A percentile compares a stretch with the other conserved stretches of the same genome.
phyloP scores from a whole-genome alignment of 2,113 vertebrate genomes.

The Ciconia stormi region DNA sequence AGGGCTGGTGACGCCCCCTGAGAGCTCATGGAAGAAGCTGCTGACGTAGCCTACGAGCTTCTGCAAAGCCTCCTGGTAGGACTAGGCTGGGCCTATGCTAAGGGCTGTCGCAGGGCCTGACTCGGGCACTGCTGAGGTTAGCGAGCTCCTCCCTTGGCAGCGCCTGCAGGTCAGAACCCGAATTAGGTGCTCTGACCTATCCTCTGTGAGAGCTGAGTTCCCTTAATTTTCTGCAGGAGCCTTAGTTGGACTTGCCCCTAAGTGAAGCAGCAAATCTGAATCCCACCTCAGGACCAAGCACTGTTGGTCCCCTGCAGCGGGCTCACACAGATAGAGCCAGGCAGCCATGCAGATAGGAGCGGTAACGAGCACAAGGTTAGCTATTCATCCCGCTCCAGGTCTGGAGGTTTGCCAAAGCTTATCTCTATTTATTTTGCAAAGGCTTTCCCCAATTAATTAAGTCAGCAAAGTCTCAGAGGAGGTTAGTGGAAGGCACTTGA shows the following conservation, averaged over 20 bases:
- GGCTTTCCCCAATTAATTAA: slow-evolving; percentile 55
- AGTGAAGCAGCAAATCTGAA: background rate
- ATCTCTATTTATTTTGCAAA: slow-evolving; percentile 59
- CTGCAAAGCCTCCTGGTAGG: background rate
- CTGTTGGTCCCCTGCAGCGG: background rate
- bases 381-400: background rate
- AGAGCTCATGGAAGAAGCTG: background rate
- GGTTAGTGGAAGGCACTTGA: slow-evolving; percentile 37
- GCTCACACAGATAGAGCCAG: rapidly evolving
- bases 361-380: background rate
- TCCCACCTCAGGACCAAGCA: background rate
- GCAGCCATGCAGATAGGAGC: background rate
- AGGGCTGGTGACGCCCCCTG: background rate
- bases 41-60: background rate
- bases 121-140: background rate
- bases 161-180: background rate
- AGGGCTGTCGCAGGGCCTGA: background rate
- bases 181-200: background rate
- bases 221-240: background rate
- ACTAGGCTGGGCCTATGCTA: rapidly evolving
- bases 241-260: background rate
- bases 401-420: slow-evolving; percentile 49
- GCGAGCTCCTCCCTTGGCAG: background rate
- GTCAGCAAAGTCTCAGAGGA: slow-evolving; percentile 43
- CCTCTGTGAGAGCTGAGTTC: background rate